Evolutionary conservation across 2,888 invertebrate species (phyloP).

Genomic region (Pseudolycoriella hygida): DNA sequence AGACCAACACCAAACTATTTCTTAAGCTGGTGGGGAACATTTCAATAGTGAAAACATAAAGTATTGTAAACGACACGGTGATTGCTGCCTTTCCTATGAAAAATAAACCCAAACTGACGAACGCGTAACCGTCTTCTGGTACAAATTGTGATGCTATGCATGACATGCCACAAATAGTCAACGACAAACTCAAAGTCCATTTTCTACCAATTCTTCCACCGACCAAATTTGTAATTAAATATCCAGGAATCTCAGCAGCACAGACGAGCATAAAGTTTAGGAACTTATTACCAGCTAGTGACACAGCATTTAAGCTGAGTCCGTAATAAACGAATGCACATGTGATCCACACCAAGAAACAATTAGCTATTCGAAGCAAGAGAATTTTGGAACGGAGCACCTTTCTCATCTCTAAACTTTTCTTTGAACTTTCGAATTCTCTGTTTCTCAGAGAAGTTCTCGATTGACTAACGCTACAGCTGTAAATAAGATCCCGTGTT

Average conservation of each 20-base stretch:
- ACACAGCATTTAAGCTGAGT: slow-evolving; percentile 56
- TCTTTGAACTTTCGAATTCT: too few species aligned
- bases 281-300: slow-evolving; percentile 54
- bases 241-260: slow-evolving; percentile 53
- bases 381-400: slow-evolving; percentile 12
- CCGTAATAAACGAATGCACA: slow-evolving; percentile 68
- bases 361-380: slow-evolving; percentile 32
- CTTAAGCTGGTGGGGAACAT: slow-evolving; percentile 50
- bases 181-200: slow-evolving; percentile 32
- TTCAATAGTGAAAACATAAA: slow-evolving; percentile 52
- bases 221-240: slow-evolving; percentile 40
- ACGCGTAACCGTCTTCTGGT: neutral
- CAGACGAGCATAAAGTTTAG: slow-evolving; percentile 47
- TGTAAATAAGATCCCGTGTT: too few species aligned
- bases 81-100: slow-evolving; percentile 46
- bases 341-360: slow-evolving; percentile 63
- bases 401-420: too few species aligned
- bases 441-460: too few species aligned
- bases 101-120: slow-evolving; percentile 27
- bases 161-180: neutral
- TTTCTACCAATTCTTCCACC: slow-evolving; percentile 47
- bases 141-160: neutral
- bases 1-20: slow-evolving; percentile 45
- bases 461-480: too few species aligned
- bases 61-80: slow-evolving; percentile 44